Evolutionary conservation across 92 coral and sea anemone species (phyloP), one percentile per base, ranked within the genome.

Genomic region (Nematostella vectensis): DNA sequence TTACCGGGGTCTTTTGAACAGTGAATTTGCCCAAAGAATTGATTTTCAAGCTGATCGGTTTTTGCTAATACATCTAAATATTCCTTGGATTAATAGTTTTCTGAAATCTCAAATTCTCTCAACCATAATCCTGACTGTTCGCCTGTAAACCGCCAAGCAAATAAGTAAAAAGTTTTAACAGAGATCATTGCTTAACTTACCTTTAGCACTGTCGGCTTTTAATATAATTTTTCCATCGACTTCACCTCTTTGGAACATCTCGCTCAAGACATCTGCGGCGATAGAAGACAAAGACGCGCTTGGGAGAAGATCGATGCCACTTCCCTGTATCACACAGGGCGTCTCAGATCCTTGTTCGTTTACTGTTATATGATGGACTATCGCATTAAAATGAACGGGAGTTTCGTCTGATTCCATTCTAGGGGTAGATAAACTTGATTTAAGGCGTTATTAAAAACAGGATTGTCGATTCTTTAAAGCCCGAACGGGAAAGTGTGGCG

Each of bases 201-300:
- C 97, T 71, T 89, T 89, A 13, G 94, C 97, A 50, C 68, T 85
- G 68, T 87, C 94, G 0, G 97, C 95, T 67, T 85, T 89, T 78
- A 89, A 68, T n/a, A 86, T 89, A 17, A 77, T 61, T 61, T 89
- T 85, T 0, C 91, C 97, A 16, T 86, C 97, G 50, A 89, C 72
- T 61, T 77, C 88, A 29, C 76, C 81, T 55, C 85, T 82, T 67
- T 89, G 89, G 68, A 77, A 89, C 85, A 89, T 77, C 44, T 77
- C 95, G 62, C 84, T 87, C 53, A 89, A 43, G 37, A 85, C 85
- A 56, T 71, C 83, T 15, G 95, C 81, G 6, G 97, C 89, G 25
- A 89, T 69, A 17, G 87, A 67, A 1, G 97, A 81, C 43, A 85
- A 64, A 38, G 70, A 74, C 8, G 81, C 54, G 25, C 67, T 79